Evolutionary conservation across 1,140 invertebrate species (phyloP).

Genomic region (Cyphomyrmex costatus): DNA sequence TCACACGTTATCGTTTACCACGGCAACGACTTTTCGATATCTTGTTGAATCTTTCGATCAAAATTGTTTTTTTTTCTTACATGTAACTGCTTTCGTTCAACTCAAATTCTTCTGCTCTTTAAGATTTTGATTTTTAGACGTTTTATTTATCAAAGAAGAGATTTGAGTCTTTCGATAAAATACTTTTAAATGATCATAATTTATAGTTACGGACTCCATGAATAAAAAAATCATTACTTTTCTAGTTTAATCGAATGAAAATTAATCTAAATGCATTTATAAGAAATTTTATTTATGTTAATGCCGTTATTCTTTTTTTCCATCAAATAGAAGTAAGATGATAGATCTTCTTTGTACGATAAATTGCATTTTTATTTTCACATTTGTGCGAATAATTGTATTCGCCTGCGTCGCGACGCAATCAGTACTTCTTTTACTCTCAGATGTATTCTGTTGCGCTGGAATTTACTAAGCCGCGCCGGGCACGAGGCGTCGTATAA

Average conservation of each 20-base stretch:
- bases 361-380: constrained; percentile 8
- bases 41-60: background rate
- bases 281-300: background rate
- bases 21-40: background rate
- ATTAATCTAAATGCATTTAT: background rate
- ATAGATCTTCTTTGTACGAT: background rate
- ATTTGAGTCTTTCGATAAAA: background rate
- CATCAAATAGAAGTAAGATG: background rate
- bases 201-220: background rate
- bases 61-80: background rate
- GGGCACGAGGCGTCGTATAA: constrained; percentile 60
- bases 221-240: background rate
- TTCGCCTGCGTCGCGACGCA: constrained; percentile 28
- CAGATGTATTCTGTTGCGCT: constrained; percentile 63
- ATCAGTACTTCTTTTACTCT: constrained; percentile 65
- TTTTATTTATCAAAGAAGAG: background rate
- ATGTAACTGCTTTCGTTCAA: background rate
- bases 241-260: background rate
- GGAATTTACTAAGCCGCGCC: constrained; percentile 64
- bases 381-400: constrained; percentile 63
- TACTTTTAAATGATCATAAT: background rate
- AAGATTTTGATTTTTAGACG: background rate
- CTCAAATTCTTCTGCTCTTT: background rate
- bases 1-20: background rate
- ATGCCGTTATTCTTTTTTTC: background rate